A percentile compares a stretch with the other conserved stretches of the same genome.
Conservation (phyloP, 2,888 invertebrate species). For the Caenorhabditis angaria region DNA sequence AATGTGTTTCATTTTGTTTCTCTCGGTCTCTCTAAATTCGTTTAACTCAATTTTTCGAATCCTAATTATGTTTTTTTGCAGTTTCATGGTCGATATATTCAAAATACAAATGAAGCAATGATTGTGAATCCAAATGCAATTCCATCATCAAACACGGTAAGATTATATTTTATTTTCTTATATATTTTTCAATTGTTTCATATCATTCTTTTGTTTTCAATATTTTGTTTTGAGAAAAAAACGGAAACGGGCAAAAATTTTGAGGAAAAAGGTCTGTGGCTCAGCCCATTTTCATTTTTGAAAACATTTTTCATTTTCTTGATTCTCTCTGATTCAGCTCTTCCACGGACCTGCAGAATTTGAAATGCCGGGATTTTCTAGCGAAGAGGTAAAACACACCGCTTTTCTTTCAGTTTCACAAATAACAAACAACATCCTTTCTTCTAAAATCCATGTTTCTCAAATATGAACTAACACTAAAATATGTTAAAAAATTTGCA, state of each 20-base stretch:
- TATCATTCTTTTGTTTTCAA: neutral
- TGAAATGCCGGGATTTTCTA: slow-evolving; percentile 29
- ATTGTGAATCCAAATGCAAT: slow-evolving; percentile 6
- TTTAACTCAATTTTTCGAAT: neutral
- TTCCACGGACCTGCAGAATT: slow-evolving; percentile 13
- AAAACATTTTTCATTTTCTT: neutral
- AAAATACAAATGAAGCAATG: slow-evolving; percentile 6
- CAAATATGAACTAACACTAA: neutral
- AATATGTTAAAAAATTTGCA: slow-evolving; percentile 19
- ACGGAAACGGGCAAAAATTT: neutral
- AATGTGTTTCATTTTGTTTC: too few species aligned
- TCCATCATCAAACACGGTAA: neutral
- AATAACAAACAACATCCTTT: neutral
- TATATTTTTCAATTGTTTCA: too few species aligned
- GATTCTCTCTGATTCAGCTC: slow-evolving; percentile 10
- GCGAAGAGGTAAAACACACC: slow-evolving; percentile 24
- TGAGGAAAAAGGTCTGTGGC: neutral
- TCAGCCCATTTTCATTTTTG: slow-evolving; percentile 1
- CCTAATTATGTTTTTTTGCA: too few species aligned
- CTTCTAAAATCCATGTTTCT: neutral
- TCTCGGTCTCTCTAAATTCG: too few species aligned
- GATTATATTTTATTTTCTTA: too few species aligned
- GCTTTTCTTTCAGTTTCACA: neutral
- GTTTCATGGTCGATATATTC: slow-evolving; percentile 12
- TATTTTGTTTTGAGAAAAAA: slow-evolving; percentile 7